phyloP scores from a whole-genome alignment of 2,888 invertebrate species.

The Pandemis cinnamomeana region DNA sequence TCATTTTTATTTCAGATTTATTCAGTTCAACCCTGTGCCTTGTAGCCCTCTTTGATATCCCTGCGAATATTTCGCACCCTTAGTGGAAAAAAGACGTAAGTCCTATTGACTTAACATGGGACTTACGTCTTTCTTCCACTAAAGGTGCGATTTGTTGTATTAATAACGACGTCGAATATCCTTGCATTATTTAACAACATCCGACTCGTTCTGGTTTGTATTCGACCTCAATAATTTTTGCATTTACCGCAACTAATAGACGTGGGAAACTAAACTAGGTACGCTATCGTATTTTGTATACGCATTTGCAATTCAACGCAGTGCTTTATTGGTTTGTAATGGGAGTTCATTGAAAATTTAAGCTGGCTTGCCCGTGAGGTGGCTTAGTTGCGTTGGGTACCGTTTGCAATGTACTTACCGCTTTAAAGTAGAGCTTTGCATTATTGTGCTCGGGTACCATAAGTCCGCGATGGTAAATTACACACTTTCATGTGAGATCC shows the following conservation, averaged over 20 bases:
- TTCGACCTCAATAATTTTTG: slow-evolving; percentile 43
- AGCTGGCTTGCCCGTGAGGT: slow-evolving; percentile 56
- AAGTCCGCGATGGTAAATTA: slow-evolving; percentile 63
- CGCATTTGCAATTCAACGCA: slow-evolving; percentile 66
- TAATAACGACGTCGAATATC: not conserved
- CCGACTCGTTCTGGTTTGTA: slow-evolving; percentile 42
- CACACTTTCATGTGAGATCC: slow-evolving; percentile 41
- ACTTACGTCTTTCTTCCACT: too few species aligned
- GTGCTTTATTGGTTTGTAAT: slow-evolving; percentile 60
- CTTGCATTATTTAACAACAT: slow-evolving; percentile 29
- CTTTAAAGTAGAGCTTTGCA: slow-evolving; percentile 57
- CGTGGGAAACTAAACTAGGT: slow-evolving; percentile 65
- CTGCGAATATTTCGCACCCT: too few species aligned
- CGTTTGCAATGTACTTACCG: slow-evolving; percentile 50
- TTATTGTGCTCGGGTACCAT: slow-evolving; percentile 58
- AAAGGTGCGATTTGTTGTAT: too few species aligned
- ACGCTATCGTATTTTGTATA: slow-evolving; percentile 53
- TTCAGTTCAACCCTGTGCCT: not conserved
- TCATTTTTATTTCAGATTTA: slow-evolving; percentile 5
- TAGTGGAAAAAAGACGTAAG: too few species aligned
- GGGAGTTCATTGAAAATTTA: slow-evolving; percentile 60
- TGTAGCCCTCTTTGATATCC: not conserved
- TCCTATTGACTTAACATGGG: too few species aligned
- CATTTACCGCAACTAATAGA: slow-evolving; percentile 55
- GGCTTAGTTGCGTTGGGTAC: slow-evolving; percentile 58